Conservation (phyloP, 1,140 invertebrate species). For the Eurosta solidaginis region DNA sequence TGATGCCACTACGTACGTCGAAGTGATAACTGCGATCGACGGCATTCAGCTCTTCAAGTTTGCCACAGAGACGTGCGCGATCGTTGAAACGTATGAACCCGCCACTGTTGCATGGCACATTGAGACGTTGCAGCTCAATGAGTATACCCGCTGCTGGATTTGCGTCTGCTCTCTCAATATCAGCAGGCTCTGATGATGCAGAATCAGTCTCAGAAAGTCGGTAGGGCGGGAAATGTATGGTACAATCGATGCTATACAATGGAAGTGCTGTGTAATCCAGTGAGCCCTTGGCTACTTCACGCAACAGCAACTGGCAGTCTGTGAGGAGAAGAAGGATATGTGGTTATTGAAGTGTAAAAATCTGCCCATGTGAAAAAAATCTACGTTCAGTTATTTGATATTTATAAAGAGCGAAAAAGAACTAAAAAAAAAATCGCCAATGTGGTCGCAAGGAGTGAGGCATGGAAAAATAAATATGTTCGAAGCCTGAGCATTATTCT, state of each 20-base stretch:
- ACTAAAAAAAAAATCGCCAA: too few relatives aligned
- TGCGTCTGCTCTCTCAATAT: neutral
- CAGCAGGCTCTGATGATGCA: slow-evolving; percentile 36
- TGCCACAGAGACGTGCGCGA: slow-evolving; percentile 63
- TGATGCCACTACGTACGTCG: slow-evolving; percentile 54
- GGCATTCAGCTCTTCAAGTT: slow-evolving; percentile 66
- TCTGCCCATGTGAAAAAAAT: too few relatives aligned
- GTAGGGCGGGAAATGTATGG: slow-evolving; percentile 57
- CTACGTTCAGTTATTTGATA: too few relatives aligned
- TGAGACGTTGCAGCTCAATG: slow-evolving; percentile 66
- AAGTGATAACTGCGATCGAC: slow-evolving; percentile 65
- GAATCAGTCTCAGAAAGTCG: slow-evolving; percentile 33
- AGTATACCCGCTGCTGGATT: slow-evolving; percentile 62
- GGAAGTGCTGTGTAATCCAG: slow-evolving; percentile 53
- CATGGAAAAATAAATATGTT: too few relatives aligned
- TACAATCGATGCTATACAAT: slow-evolving; percentile 47
- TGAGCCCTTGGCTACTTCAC: slow-evolving; percentile 38
- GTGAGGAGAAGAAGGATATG: slow-evolving; percentile 33
- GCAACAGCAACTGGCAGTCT: slow-evolving; percentile 59
- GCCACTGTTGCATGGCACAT: slow-evolving; percentile 66
- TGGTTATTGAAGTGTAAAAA: slow-evolving; percentile 24
- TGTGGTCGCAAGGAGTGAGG: too few relatives aligned
- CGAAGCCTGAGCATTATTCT: too few relatives aligned
- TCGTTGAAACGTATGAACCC: slow-evolving; percentile 63
- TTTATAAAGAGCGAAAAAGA: too few relatives aligned